Evolutionary conservation across 2,888 invertebrate species (phyloP).

Genomic region (Pollenia amentaria): DNA sequence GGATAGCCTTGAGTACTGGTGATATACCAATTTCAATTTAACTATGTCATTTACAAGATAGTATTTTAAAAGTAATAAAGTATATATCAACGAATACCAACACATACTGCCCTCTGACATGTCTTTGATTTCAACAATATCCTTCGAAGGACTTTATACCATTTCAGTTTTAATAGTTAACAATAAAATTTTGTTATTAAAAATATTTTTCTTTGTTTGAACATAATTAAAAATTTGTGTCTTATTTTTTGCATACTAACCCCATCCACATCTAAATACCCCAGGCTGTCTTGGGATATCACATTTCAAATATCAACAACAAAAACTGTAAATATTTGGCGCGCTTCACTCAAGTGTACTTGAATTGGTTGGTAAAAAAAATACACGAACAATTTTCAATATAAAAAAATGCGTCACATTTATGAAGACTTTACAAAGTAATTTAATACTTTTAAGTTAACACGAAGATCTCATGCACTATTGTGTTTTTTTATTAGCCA

Average conservation of each 20-base stretch:
- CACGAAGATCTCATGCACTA: conserved; percentile 45
- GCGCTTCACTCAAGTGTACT: conserved; percentile 82
- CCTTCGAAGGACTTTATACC: background rate
- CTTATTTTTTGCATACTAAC: conserved; percentile 38
- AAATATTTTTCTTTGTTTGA: conserved; percentile 3
- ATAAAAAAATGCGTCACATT: conserved; percentile 71
- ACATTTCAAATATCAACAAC: conserved; percentile 76
- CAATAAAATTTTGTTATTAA: background rate
- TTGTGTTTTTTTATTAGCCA: conserved; percentile 65
- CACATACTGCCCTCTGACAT: no score
- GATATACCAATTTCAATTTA: no score
- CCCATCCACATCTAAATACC: conserved; percentile 12
- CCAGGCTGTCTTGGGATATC: conserved; percentile 78
- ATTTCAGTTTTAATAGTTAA: background rate
- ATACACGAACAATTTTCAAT: conserved; percentile 72
- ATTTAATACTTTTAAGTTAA: conserved; percentile 77
- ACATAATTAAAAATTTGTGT: conserved; percentile 40
- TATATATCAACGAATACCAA: no score
- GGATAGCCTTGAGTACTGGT: no score
- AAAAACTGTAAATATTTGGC: conserved; percentile 78
- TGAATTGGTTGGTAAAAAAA: conserved; percentile 75
- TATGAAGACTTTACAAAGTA: conserved; percentile 77
- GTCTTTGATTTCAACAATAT: background rate
- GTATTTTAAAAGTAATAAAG: no score
- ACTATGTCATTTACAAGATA: no score